These are phyloP conservation scores for Hirtodrosophila alboralis DNA, from an alignment of 2,888 invertebrate genomes.

Conservation along the genomic window DNA sequence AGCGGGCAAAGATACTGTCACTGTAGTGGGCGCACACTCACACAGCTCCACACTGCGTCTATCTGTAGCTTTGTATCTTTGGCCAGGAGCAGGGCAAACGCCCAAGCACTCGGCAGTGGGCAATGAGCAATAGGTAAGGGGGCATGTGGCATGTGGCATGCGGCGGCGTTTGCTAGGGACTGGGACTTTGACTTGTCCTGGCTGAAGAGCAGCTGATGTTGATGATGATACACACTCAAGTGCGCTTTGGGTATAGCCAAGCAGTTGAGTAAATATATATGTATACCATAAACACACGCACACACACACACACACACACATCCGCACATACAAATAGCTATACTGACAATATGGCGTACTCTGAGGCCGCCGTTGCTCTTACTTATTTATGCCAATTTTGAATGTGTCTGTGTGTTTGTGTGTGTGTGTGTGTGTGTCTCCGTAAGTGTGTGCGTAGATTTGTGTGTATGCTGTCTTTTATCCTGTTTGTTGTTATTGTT, in stretches of 20 bases:
- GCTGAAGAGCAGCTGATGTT: conserved; percentile 79
- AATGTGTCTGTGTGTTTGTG: conserved; percentile 19
- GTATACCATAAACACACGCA: conserved; percentile 25
- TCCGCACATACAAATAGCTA: conserved; percentile 29
- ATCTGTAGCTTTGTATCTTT: conserved; percentile 70
- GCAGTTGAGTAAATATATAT: conserved; percentile 72
- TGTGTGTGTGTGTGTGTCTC: conserved; percentile 18
- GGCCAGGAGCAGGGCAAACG: conserved; percentile 48
- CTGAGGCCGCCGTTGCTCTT: conserved; percentile 53
- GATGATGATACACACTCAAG: conserved; percentile 80
- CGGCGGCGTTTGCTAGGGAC: conserved; percentile 33
- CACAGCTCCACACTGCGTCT: conserved; percentile 33
- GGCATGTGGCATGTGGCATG: conserved; percentile 15
- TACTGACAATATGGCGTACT: conserved; percentile 68
- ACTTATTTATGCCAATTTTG: conserved; percentile 78
- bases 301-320: conserved; percentile 12
- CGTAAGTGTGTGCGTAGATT: conserved; percentile 11
- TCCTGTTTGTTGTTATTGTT: conserved; percentile 41
- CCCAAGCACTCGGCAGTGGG: conserved; percentile 22
- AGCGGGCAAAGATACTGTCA: conserved; percentile 80
- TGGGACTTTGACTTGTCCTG: conserved; percentile 35
- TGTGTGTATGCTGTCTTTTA: conserved; percentile 37
- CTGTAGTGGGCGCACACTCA: conserved; percentile 65
- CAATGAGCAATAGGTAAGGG: neutral
- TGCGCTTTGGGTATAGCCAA: conserved; percentile 75